Percentiles rank a stretch among this genome's conserved stretches.
Evolutionary conservation across 2,797 vertebrate species (phyloP).

Genomic region (Meriones psammophilus): DNA sequence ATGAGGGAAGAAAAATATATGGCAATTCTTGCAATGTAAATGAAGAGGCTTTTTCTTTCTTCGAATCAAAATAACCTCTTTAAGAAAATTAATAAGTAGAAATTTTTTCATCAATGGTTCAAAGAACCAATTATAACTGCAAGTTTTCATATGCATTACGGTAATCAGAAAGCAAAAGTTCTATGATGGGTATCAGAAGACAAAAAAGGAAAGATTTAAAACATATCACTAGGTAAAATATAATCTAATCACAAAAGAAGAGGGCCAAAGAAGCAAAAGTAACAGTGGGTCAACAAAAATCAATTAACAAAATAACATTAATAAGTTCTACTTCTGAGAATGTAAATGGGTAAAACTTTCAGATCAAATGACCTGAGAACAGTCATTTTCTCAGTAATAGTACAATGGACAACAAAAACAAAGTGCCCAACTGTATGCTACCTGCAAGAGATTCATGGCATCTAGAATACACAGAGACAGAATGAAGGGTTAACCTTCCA

Average conservation of each 20-base stretch:
- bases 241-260: neutral
- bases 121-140: neutral
- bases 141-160: neutral
- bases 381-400: neutral
- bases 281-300: neutral
- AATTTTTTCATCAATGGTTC: neutral
- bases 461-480: neutral
- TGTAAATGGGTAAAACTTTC: neutral
- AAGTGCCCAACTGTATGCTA: neutral
- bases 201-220: neutral
- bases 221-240: neutral
- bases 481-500: neutral
- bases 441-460: neutral
- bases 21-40: neutral
- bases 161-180: neutral
- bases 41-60: neutral
- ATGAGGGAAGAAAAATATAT: neutral
- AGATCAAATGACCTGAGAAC: neutral
- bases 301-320: neutral
- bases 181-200: neutral
- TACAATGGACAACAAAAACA: neutral
- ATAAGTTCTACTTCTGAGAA: neutral
- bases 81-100: neutral
- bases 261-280: neutral
- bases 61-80: neutral